Conservation (phyloP, 1,140 invertebrate genomes). For the Conus betulinus region DNA sequence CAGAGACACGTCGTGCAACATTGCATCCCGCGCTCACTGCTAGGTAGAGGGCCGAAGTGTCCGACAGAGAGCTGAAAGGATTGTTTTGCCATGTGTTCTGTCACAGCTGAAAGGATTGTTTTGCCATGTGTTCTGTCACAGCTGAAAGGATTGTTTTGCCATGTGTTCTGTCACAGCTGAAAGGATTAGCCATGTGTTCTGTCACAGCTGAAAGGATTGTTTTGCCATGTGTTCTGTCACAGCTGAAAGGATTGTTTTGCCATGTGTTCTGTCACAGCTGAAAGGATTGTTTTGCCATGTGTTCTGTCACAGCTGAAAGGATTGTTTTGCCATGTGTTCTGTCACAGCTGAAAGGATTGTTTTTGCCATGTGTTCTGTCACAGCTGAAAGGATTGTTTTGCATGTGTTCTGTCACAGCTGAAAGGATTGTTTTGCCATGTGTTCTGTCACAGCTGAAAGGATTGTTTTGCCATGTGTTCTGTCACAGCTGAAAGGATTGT, state of each 20-base stretch:
- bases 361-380: too few relatives aligned
- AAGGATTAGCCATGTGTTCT: too few relatives aligned
- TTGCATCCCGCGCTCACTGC: too few relatives aligned
- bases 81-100: too few relatives aligned
- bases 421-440: constrained; percentile 41
- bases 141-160: constrained; percentile 42
- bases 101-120: constrained; percentile 40
- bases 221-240: too few relatives aligned
- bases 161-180: constrained; percentile 33
- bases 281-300: constrained; percentile 41
- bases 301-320: constrained; percentile 37
- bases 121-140: too few relatives aligned
- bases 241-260: constrained; percentile 44
- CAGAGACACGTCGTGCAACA: too few relatives aligned
- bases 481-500: constrained; percentile 38
- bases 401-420: constrained; percentile 35
- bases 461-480: too few relatives aligned
- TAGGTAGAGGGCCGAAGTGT: too few relatives aligned
- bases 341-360: constrained; percentile 38
- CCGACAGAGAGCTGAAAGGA: too few relatives aligned
- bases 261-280: constrained; percentile 35
- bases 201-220: constrained; percentile 38
- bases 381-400: constrained; percentile 43
- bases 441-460: constrained; percentile 37
- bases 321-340: too few relatives aligned